phyloP scores from a whole-genome alignment of 1,140 invertebrate genomes.

The Solenopsis fugax region DNA sequence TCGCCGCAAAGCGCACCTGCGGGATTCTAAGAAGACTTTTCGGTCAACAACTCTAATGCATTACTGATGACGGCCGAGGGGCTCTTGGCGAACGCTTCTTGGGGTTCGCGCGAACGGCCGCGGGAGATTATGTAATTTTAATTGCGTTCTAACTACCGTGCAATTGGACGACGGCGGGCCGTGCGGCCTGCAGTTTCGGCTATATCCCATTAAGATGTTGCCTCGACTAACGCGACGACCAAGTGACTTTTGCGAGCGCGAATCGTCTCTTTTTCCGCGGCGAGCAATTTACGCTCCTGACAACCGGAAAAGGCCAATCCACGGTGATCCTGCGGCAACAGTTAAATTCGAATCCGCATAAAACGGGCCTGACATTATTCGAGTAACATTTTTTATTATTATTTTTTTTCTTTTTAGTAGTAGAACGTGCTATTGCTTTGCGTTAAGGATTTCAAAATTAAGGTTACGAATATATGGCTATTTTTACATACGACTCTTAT shows the following conservation, averaged over 20 bases:
- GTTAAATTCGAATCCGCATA: constrained; percentile 26
- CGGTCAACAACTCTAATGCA: constrained; percentile 73
- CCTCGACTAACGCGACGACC: constrained; percentile 52
- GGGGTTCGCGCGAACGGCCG: constrained; percentile 13
- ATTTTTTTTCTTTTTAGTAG: not conserved
- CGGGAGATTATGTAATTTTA: constrained; percentile 73
- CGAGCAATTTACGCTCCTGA: constrained; percentile 38
- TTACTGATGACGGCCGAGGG: constrained; percentile 65
- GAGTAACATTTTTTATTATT: not conserved
- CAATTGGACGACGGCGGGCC: constrained; percentile 58
- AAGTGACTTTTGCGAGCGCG: constrained; percentile 46
- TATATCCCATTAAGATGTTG: constrained; percentile 70
- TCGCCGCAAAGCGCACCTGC: constrained; percentile 67
- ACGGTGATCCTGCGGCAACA: not conserved
- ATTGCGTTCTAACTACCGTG: constrained; percentile 77
- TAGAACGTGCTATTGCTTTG: not conserved
- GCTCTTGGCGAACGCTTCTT: constrained; percentile 9
- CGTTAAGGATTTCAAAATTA: not conserved
- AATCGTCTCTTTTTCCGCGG: not conserved
- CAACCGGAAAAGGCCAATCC: constrained; percentile 40
- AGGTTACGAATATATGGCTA: not conserved
- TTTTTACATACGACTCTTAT: not conserved
- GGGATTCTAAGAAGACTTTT: constrained; percentile 51
- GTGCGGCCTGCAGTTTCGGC: constrained; percentile 54
- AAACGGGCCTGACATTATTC: not conserved